Base-by-base conservation (phyloP, 1,140 invertebrate species). In the Caenorhabditis latens region DNA sequence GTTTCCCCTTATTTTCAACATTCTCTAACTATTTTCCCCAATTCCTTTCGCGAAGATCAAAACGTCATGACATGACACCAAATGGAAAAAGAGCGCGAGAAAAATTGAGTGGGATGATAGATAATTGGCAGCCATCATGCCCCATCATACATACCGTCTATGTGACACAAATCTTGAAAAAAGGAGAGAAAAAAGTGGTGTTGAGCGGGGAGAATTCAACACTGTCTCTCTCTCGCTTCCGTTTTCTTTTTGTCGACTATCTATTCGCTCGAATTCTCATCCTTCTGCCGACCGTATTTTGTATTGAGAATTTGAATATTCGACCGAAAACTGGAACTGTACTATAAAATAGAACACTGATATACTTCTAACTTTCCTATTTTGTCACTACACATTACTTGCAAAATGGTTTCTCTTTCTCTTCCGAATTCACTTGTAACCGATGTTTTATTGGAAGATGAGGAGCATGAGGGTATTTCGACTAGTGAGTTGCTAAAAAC, bases 291-390 rank as follows among this genome's bases (percentile, higher is more conserved):
- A 79, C 71, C 71, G 71, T 79, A 79, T 79, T 79, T 79, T 79
- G 71, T 79, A 79, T 13, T 50, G 40, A 32, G 32, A 79, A 79
- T 79, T 79, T 79, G 46, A 48, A 79, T 79, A 79, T 79, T 32
- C n/a, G 43, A 48, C 42, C 67, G 42, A 24, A 48, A 50, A 48
- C 71, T 53, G n/a, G 71, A 79, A 79, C 21, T 53, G 43, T 79
- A 79, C 43, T 79, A 79, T 79, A 50, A 50, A 24, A 75, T 13
- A 79, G 43, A 79, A 79, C 16, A 79, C 40, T 46, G 7, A 50
- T n/a, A 11, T 13, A n/a, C 14, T 11, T 79, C 13, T 14, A n/a
- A 48, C 42, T 32, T 63, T 71, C 14, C 42, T 6, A 16, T 71
- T 5, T n/a, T 32, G 32, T 32, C 32, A 32, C 32, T 32, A 32